Conservation (phyloP, 2,797 vertebrate genomes). For the Labeo calbasu region DNA sequence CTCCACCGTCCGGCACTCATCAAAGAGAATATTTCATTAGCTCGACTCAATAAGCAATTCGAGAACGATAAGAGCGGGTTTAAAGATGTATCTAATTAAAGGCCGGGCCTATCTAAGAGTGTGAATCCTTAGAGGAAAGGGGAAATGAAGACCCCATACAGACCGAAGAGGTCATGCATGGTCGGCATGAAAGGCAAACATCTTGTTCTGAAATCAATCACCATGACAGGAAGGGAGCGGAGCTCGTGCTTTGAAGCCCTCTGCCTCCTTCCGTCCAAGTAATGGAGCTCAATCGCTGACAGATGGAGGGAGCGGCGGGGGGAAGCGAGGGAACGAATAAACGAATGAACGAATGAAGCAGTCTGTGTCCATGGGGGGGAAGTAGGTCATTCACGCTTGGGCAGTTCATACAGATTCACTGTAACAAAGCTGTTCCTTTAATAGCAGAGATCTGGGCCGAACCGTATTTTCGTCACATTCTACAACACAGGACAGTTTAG, state of each 20-base stretch:
- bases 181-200: slow-evolving; percentile 61
- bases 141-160: slow-evolving; percentile 48
- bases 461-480: neutral
- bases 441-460: slow-evolving; percentile 13
- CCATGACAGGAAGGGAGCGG: slow-evolving; percentile 49
- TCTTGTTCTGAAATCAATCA: slow-evolving; percentile 61
- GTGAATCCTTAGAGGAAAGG: slow-evolving; percentile 41
- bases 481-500: neutral
- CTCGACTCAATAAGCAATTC: slow-evolving; percentile 28
- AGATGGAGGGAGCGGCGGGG: slow-evolving; percentile 65
- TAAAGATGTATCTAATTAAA: slow-evolving; percentile 47
- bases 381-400: slow-evolving; percentile 34
- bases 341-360: slow-evolving; percentile 34
- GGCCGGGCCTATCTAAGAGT: slow-evolving; percentile 48
- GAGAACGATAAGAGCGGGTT: slow-evolving; percentile 28
- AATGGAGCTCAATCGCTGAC: slow-evolving; percentile 71
- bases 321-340: slow-evolving; percentile 4
- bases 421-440: slow-evolving; percentile 31
- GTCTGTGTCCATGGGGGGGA: slow-evolving; percentile 27
- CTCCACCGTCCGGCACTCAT: slow-evolving; percentile 12
- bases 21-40: slow-evolving; percentile 45
- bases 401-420: slow-evolving; percentile 36
- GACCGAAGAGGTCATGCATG: slow-evolving; percentile 49
- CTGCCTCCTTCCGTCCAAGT: slow-evolving; percentile 63
- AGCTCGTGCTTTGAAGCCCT: slow-evolving; percentile 63